phyloP scores from a whole-genome alignment of 1,140 invertebrate species.

The Hydropsyche tenuis region DNA sequence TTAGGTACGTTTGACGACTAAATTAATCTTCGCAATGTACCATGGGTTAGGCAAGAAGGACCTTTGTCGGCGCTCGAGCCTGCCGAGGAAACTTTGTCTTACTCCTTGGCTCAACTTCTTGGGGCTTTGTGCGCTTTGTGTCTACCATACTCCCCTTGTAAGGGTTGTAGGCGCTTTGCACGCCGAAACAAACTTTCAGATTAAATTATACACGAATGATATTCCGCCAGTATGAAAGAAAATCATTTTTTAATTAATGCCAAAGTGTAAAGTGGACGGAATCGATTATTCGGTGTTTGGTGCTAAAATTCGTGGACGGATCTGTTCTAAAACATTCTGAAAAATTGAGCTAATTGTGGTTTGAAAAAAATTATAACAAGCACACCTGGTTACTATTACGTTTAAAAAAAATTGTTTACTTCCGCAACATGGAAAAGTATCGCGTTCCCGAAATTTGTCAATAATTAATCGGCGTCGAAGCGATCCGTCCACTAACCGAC shows the following conservation, averaged over 20 bases:
- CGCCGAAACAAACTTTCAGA: slow-evolving; percentile 14
- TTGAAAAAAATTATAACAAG: too few species aligned
- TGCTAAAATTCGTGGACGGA: too few species aligned
- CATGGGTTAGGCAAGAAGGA: too few species aligned
- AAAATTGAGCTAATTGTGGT: too few species aligned
- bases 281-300: too few species aligned
- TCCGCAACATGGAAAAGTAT: background rate
- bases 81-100: slow-evolving; percentile 38
- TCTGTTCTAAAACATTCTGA: too few species aligned
- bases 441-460: slow-evolving; percentile 3
- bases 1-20: slow-evolving; percentile 44
- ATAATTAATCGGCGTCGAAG: slow-evolving; percentile 9
- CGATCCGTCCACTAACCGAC: background rate
- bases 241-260: background rate
- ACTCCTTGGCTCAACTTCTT: slow-evolving; percentile 32
- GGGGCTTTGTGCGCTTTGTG: slow-evolving; percentile 33
- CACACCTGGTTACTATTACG: too few species aligned
- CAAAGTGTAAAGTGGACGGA: background rate
- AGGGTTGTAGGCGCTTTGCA: too few species aligned
- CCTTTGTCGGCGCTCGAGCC: slow-evolving; percentile 26
- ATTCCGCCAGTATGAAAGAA: background rate
- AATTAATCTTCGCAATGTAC: slow-evolving; percentile 47
- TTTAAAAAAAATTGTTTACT: background rate
- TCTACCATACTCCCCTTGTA: background rate
- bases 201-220: slow-evolving; percentile 22